Conservation (phyloP, 2,888 invertebrate genomes). For the Bimastos eiseni region DNA sequence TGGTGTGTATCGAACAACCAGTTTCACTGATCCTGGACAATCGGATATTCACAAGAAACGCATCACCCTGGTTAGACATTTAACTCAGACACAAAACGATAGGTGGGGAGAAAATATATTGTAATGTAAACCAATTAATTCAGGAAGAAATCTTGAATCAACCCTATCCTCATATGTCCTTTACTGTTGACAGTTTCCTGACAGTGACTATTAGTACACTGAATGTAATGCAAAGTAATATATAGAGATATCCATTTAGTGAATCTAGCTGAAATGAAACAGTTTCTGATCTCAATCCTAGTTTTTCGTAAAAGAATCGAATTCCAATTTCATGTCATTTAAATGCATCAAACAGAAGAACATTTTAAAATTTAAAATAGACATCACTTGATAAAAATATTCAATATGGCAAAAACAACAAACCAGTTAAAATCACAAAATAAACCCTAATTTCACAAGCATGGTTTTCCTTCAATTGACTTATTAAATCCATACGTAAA, state of each 20-base stretch:
- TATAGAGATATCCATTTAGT: too few species aligned
- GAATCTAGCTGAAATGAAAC: not conserved
- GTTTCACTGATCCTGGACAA: slow-evolving; percentile 77
- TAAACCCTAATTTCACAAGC: too few species aligned
- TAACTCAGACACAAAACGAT: not conserved
- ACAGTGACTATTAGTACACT: not conserved
- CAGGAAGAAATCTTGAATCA: not conserved
- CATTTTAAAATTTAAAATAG: not conserved
- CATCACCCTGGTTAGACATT: not conserved
- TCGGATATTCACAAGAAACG: not conserved
- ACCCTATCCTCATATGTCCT: not conserved
- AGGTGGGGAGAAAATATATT: not conserved
- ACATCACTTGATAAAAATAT: not conserved
- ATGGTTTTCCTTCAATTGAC: too few species aligned
- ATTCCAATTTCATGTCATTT: not conserved
- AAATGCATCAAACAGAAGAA: not conserved
- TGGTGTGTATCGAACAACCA: slow-evolving; percentile 97
- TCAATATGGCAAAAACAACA: too few species aligned
- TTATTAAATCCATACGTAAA: too few species aligned
- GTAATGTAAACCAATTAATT: not conserved
- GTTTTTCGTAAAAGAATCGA: not conserved
- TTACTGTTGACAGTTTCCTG: not conserved
- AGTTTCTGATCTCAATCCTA: not conserved
- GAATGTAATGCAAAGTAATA: not conserved
- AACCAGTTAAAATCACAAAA: too few species aligned